phyloP scores from a whole-genome alignment of 2,113 vertebrate species.

The Nansenia antarctica region DNA sequence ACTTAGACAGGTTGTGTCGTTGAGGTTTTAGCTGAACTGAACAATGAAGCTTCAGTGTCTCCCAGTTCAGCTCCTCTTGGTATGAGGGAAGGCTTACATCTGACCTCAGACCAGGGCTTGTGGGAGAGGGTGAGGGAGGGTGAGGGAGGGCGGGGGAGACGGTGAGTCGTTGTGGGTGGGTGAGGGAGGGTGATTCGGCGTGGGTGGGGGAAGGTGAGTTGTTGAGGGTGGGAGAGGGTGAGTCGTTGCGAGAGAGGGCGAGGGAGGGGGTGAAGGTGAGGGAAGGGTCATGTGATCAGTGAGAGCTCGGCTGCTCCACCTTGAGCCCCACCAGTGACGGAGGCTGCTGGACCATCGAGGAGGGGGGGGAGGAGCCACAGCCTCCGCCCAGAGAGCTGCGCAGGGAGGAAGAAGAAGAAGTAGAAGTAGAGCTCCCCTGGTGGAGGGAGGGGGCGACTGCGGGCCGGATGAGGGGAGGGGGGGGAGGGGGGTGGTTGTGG shows the following conservation, averaged over 20 bases:
- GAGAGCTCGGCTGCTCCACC: slow-evolving; percentile 74
- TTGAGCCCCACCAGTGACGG: slow-evolving; percentile 81
- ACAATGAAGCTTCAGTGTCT: background rate
- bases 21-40: background rate
- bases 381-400: slow-evolving; percentile 6
- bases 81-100: background rate
- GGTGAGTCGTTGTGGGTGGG: background rate
- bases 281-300: slow-evolving; percentile 40
- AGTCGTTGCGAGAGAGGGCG: background rate
- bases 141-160: too few relatives aligned
- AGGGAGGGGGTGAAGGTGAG: background rate
- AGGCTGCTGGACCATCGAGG: slow-evolving; percentile 49
- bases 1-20: background rate
- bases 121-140: too few relatives aligned
- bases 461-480: slow-evolving; percentile 83
- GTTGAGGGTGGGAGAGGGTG: background rate
- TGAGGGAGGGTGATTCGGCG: background rate
- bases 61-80: background rate
- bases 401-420: too few relatives aligned
- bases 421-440: background rate
- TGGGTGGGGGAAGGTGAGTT: background rate
- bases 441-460: slow-evolving; percentile 61
- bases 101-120: background rate
- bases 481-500: slow-evolving; percentile 84
- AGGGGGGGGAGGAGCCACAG: slow-evolving; percentile 50